Base-by-base conservation (phyloP, 1,140 invertebrate species). In the Phthorimaea operculella region DNA sequence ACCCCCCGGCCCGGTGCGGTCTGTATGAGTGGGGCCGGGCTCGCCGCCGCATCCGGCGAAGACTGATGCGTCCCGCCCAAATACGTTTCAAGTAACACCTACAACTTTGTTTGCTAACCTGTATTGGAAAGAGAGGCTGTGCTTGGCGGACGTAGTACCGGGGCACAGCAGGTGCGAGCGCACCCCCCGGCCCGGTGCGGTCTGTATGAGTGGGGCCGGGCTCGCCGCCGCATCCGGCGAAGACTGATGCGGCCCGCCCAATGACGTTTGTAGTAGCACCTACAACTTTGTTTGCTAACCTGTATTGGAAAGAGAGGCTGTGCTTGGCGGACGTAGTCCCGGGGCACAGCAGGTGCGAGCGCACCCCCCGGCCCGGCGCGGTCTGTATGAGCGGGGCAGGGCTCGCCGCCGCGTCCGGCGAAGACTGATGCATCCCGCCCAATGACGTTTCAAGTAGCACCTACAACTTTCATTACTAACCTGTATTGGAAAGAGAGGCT, bases 261-360 rank as follows among this genome's bases (percentile, higher is more conserved):
- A n/a, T n/a, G n/a, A n/a, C n/a, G n/a, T n/a, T n/a, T n/a, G n/a
- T n/a, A n/a, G n/a, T n/a, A n/a, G n/a, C n/a, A n/a, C n/a, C n/a
- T n/a, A n/a, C n/a, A n/a, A n/a, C n/a, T n/a, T n/a, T n/a, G n/a
- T n/a, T n/a, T n/a, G n/a, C n/a, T 47, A 16, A 79, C 79, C 60
- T 72, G 59, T 82, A 82, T 34, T 72, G 65, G 48, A 82, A 74
- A 21, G 69, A 68, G 10, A 82, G 63, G 7, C 42, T 66, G 34
- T 82, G 77, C n/a, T 64, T 62, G 0, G 70, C 69, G 1, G 71
- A 36, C 0, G 79, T 76, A 17, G 77, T 83, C 5, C 77, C 79
- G 7, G 75, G 73, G 8, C 68, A 62, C 0, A 63, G 33, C 0
- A 83, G 55, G 17, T 80, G 79, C 6, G 72, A 70, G 52, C 59